These are phyloP conservation scores for Apis florea DNA, from an alignment of 1,140 invertebrate species.

Conservation along the genomic window DNA sequence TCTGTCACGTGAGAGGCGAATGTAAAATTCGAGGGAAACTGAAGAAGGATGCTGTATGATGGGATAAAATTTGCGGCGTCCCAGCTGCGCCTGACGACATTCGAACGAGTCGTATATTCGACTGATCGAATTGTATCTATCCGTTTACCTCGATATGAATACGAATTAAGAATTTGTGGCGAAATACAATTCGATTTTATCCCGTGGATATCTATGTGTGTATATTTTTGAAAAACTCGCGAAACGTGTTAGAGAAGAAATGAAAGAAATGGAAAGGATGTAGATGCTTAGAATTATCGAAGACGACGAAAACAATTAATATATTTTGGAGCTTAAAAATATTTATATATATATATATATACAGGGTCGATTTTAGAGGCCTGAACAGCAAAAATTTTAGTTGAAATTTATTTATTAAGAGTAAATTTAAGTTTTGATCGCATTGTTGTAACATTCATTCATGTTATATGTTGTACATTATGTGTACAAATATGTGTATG, in stretches of 20 bases:
- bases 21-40: neutral
- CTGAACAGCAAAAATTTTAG: too few species aligned
- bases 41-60: neutral
- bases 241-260: neutral
- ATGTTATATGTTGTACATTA: too few species aligned
- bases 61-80: neutral
- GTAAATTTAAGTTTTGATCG: too few species aligned
- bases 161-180: neutral
- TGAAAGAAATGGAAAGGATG: too few species aligned
- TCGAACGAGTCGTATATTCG: conserved; percentile 13
- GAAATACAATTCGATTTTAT: neutral
- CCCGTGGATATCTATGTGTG: neutral
- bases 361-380: too few species aligned
- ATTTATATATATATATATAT: too few species aligned
- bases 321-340: too few species aligned
- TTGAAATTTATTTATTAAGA: too few species aligned
- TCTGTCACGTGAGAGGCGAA: conserved; percentile 16
- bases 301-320: too few species aligned
- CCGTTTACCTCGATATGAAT: conserved; percentile 9
- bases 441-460: too few species aligned
- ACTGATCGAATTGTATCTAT: neutral
- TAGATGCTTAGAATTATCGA: too few species aligned
- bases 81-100: conserved; percentile 7
- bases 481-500: too few species aligned
- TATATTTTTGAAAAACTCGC: neutral